A percentile compares a stretch with the other conserved stretches of the same genome.
Conservation (phyloP, 2,888 invertebrate species). For the Ochlodes sylvanus region DNA sequence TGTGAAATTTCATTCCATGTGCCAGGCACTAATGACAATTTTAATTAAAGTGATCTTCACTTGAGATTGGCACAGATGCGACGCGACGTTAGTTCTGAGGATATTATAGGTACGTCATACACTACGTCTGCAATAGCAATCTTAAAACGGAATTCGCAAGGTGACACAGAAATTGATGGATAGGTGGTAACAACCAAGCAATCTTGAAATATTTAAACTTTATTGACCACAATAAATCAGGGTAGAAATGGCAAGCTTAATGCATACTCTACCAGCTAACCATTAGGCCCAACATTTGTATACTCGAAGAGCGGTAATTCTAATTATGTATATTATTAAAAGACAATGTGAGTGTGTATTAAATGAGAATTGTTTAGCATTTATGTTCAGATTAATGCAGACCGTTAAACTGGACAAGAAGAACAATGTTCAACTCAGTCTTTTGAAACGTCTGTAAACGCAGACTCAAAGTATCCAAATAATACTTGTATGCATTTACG, state of each 20-base stretch:
- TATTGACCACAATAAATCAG: no score
- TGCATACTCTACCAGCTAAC: no score
- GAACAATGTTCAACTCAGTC: background rate
- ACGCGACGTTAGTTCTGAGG: background rate
- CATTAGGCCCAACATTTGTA: no score
- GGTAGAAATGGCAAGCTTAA: no score
- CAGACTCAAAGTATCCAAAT: background rate
- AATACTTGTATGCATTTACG: background rate
- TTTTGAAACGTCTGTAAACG: conserved; percentile 4
- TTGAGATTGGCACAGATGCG: background rate
- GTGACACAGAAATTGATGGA: background rate
- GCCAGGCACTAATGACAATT: background rate
- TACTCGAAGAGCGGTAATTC: no score
- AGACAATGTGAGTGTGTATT: no score
- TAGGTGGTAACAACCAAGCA: background rate
- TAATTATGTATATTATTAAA: no score
- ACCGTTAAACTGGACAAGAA: background rate
- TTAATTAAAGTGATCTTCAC: background rate
- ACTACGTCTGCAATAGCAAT: background rate
- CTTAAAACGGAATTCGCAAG: background rate
- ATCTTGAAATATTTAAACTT: background rate
- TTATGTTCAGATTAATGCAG: no score
- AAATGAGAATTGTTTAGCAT: no score
- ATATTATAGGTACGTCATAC: background rate
- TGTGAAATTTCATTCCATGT: no score